These are phyloP conservation scores for Bos indicus DNA, from an alignment of 2,113 vertebrate genomes.

Conservation along the genomic window DNA sequence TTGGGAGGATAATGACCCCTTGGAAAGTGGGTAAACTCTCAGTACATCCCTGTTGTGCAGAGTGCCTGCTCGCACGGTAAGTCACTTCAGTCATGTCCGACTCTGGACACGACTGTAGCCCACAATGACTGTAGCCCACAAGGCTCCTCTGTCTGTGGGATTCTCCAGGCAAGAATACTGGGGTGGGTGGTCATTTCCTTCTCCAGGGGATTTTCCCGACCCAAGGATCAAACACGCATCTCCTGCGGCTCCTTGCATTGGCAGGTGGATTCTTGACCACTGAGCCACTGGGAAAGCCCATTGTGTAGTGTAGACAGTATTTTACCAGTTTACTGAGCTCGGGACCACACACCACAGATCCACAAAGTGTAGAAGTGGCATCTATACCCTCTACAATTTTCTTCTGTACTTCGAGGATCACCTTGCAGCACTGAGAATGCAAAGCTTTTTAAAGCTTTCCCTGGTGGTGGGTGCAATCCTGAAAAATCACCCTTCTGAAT, in stretches of 20 bases:
- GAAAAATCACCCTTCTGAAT: neutral
- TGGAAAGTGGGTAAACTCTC: neutral
- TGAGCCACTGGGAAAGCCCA: neutral
- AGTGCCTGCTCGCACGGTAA: neutral
- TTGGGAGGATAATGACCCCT: neutral
- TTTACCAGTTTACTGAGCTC: neutral
- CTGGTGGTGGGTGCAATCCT: neutral
- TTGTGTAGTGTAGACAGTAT: neutral
- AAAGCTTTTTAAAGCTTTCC: neutral
- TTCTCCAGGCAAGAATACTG: neutral
- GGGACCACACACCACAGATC: no score
- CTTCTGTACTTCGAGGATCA: neutral
- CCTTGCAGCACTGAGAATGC: neutral
- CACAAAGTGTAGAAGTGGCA: neutral
- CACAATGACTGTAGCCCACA: neutral
- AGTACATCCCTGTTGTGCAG: neutral
- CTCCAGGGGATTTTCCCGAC: neutral
- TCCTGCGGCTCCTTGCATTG: neutral
- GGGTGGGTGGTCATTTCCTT: neutral
- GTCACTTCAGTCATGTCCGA: neutral
- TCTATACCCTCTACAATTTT: neutral
- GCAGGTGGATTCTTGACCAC: neutral
- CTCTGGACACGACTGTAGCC: neutral
- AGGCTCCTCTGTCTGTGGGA: neutral
- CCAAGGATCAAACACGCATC: neutral